phyloP scores from a whole-genome alignment of 2,888 invertebrate species.

The Neria commutata region DNA sequence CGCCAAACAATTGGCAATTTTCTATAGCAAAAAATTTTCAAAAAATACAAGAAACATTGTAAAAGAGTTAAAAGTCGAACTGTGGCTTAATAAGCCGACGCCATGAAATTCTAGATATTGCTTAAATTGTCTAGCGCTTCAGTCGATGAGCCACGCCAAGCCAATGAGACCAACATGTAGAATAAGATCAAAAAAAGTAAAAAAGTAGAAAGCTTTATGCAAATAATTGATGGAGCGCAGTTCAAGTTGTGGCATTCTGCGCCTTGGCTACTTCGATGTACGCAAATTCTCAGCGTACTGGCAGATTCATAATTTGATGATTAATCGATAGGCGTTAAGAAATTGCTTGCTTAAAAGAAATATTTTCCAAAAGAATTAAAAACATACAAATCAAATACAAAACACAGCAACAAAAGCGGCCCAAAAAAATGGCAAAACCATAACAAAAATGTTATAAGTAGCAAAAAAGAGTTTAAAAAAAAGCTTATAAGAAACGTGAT shows the following conservation, averaged over 20 bases:
- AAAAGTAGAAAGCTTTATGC: constrained; percentile 7
- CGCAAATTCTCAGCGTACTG: not conserved
- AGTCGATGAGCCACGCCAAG: not conserved
- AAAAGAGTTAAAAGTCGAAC: not conserved
- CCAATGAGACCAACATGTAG: not conserved
- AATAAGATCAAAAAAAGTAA: not conserved
- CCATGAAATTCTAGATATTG: constrained; percentile 25
- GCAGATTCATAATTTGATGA: constrained; percentile 22
- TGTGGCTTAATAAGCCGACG: constrained; percentile 5
- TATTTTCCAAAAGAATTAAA: not conserved
- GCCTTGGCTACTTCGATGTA: too few relatives aligned
- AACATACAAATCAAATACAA: too few relatives aligned
- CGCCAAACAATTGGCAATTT: constrained; percentile 12
- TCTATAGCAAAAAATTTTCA: not conserved
- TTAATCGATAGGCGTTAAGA: constrained; percentile 17
- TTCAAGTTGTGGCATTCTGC: not conserved
- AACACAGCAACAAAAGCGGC: too few relatives aligned
- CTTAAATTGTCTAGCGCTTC: constrained; percentile 9
- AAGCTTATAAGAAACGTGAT: not conserved
- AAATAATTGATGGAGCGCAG: not conserved
- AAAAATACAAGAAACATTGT: not conserved
- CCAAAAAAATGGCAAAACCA: too few relatives aligned
- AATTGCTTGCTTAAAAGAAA: not conserved
- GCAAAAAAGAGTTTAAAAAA: too few relatives aligned
- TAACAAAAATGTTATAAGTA: too few relatives aligned